Evolutionary conservation across 2,888 invertebrate species (phyloP), one percentile per base, ranked within the genome.

Genomic region (Rotaria magnacalcarata): DNA sequence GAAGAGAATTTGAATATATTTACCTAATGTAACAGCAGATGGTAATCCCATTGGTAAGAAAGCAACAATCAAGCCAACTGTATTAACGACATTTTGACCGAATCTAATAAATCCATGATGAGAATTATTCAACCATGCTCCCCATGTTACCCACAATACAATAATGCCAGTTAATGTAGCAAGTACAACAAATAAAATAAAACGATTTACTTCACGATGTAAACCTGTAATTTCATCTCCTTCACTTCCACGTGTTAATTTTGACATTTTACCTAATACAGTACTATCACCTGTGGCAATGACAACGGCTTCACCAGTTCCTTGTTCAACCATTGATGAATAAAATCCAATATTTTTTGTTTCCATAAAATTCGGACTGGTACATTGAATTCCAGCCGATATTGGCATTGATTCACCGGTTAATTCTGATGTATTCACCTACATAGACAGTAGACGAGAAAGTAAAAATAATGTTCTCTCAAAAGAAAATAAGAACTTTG

Each of bases 191-290:
- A 86, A 80, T 10, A 50, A 34, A 34, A 86, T 67, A 84, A 86
- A 86, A 60, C 86, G 84, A 52, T 84, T 86, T 0, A 86, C 41
- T 67, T 86, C 86, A 84, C 84, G 84, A 52, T 86, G 86, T n/a
- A 86, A 50, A 43, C 84, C 84, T 41, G 86, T 86, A 16, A 60
- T 27, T 84, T 86, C 60, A 56, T 60, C n/a, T 16, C n/a, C 67
- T 27, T 34, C n/a, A 47, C 50, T 50, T 19, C 75, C 47, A 2
- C 60, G 58, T 0, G 84, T 86, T 34, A 86, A 41, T 50, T 50
- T 60, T 0, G 84, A 52, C 60, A 86, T 86, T 84, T 86, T 86
- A 34, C 86, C 86, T 34, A 86, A 52, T 14, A 86, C 50, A n/a
- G 86, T 86, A 47, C 84, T 47, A 41, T 80, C 86, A 84, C 86